Base-by-base conservation (phyloP, 2,888 invertebrate genomes). In the Temnothorax ravouxi region DNA sequence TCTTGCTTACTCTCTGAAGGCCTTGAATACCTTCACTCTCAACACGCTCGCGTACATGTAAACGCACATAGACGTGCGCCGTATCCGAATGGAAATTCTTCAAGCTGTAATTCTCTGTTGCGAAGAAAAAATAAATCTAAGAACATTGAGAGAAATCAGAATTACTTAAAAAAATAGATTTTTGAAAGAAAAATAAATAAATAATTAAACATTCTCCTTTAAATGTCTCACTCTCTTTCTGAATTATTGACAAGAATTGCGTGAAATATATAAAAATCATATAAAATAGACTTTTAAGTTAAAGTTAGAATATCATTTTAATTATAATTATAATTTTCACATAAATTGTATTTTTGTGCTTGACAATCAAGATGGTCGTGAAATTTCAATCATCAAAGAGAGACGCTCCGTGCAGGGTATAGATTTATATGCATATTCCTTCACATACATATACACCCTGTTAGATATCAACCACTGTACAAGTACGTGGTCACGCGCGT, bases 401-500 rank as follows among this genome's bases (percentile, higher is more conserved):
- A 61, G 59, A 47, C 25, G 59, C 38, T 21, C 69, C 29, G 38
- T 50, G 59, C 29, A 38, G 79, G 18, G 25, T 47, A 47, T 59
- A 61, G 71, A 80, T 80, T 80, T 80, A 80, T 80, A 80, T 80
- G 79, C 79, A 80, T 71, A 71, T 80, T 25, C 59, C 47, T 59
- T 38, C 54, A 21, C 44, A 15, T 52, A 74, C 72, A 72, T 6
- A 71, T 6, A 71, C 50, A 81, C 62, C 52, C 29, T 41, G 25
- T 64, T 47, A 25, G 64, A 74, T 61, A 59, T 84, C 67, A 83
- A 64, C 44, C 59, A 13, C 38, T 75, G 77, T 54, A 79, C 67
- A 74, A 80, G 64, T 72, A 86, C 85, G 84, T 87, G 86, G 79
- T 79, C 69, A 74, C 84, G 64, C 82, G 82, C 86, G 84, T 87